Percentiles rank a stretch among this genome's conserved stretches.
Evolutionary conservation across 2,797 vertebrate species (phyloP).

Genomic region (Spea hammondii): DNA sequence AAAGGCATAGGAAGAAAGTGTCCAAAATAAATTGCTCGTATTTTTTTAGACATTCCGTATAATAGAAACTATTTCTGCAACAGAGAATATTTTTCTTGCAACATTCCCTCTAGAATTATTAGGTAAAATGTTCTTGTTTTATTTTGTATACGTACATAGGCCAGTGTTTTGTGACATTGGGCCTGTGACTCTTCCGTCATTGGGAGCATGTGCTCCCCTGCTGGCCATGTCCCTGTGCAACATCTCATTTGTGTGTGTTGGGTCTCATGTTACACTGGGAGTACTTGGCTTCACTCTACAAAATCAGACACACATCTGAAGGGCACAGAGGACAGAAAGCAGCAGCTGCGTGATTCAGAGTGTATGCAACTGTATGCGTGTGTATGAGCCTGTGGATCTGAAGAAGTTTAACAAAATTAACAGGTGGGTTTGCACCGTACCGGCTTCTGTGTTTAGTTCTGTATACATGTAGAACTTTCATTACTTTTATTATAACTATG

Average conservation of each 20-base stretch:
- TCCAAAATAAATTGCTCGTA: too few species aligned
- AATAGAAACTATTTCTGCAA: too few species aligned
- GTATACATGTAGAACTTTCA: background rate
- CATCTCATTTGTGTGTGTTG: slow-evolving; percentile 24
- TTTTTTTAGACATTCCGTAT: too few species aligned
- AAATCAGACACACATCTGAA: slow-evolving; percentile 30
- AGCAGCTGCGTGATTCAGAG: slow-evolving; percentile 36
- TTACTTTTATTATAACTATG: too few species aligned
- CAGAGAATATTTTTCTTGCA: too few species aligned
- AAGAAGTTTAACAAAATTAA: background rate
- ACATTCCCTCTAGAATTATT: too few species aligned
- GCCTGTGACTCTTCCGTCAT: too few species aligned
- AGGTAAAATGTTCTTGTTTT: too few species aligned
- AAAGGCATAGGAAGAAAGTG: too few species aligned
- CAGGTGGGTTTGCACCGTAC: slow-evolving; percentile 21
- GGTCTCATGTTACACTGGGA: slow-evolving; percentile 42
- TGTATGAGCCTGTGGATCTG: slow-evolving; percentile 10
- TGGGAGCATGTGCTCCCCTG: background rate
- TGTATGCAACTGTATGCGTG: slow-evolving; percentile 13
- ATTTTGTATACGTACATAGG: too few species aligned
- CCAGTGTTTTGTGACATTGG: too few species aligned
- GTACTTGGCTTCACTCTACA: slow-evolving; percentile 29
- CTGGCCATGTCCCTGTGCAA: background rate
- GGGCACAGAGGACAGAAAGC: slow-evolving; percentile 45
- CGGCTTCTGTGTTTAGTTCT: background rate